Evolutionary conservation across 2,888 invertebrate genomes (phyloP).

Genomic region (Temnothorax ravouxi): DNA sequence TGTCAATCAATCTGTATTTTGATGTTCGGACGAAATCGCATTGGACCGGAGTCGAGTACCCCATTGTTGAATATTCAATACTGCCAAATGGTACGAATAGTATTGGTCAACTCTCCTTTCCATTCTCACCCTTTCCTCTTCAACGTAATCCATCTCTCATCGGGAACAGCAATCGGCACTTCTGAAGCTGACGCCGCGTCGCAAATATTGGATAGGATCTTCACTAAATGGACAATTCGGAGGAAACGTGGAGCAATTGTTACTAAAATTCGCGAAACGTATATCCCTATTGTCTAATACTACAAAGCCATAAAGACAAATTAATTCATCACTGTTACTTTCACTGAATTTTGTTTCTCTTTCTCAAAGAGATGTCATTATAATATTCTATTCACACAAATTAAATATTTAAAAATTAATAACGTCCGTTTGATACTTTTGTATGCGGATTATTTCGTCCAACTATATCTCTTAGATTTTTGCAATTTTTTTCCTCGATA

Average conservation of each 20-base stretch:
- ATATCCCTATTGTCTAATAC: background rate
- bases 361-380: background rate
- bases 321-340: background rate
- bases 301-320: background rate
- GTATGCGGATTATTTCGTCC: background rate
- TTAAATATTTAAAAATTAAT: slow-evolving; percentile 17
- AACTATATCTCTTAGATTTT: slow-evolving; percentile 21
- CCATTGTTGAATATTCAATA: slow-evolving; percentile 43
- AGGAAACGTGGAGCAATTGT: slow-evolving; percentile 30
- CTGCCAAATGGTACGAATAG: slow-evolving; percentile 46
- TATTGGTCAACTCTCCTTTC: slow-evolving; percentile 52
- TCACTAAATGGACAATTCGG: slow-evolving; percentile 34
- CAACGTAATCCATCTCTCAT: slow-evolving; percentile 49
- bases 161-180: slow-evolving; percentile 48
- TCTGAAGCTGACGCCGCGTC: slow-evolving; percentile 44
- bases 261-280: background rate
- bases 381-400: background rate
- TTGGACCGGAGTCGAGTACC: slow-evolving; percentile 13
- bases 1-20: slow-evolving; percentile 36
- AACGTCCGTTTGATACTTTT: too few species aligned
- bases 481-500: background rate
- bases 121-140: slow-evolving; percentile 19
- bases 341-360: background rate
- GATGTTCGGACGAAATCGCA: slow-evolving; percentile 53
- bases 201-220: slow-evolving; percentile 47